Evolutionary conservation across 2,888 invertebrate species (phyloP), one percentile per base, ranked within the genome.

Genomic region (Ormyrus nitidulus): DNA sequence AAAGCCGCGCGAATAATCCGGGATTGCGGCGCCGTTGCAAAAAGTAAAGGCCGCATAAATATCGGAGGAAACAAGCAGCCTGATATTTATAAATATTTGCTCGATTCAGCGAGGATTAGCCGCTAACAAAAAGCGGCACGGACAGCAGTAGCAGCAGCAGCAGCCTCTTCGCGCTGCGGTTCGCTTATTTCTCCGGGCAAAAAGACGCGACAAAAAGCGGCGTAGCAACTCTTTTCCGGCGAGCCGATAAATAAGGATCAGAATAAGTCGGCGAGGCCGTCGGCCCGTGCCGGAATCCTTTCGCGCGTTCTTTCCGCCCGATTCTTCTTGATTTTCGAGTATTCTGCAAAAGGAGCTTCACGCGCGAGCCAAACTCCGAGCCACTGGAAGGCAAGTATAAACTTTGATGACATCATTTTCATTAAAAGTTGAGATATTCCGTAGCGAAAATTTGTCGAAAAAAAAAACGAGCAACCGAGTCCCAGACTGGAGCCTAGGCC

Each of bases 21-120:
- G 77, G 77, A 71, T 77, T 71, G 70, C 70, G 56, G 58, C 8
- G 10, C 8, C 58, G 70, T 44, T 9, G 48, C n/a, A 59, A 56
- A 44, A 71, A 61, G 34, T 51, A 71, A 59, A 64, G 56, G 64
- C 11, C 75, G 75, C 56, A 71, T 77, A 71, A 70, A 65, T 77
- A 77, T 70, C 77, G 65, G 71, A 19, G 6, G n/a, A 76, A 76
- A 62, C 76, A 76, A 75, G 77, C 70, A 53, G 69, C 51, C 56
- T 34, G 70, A 68, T 65, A 71, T 77, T 77, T 71, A 70, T 64
- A 77, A 77, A 77, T 77, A 77, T 77, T 71, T 77, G 77, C 51
- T n/a, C 68, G 75, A 76, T 76, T 76, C 61, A 61, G 13, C 58
- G 56, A 44, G 77, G 77, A 77, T 77, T 77, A 77, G 77, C 51